phyloP scores from a whole-genome alignment of 2,113 vertebrate species.

The Benitochromis conjunctus region DNA sequence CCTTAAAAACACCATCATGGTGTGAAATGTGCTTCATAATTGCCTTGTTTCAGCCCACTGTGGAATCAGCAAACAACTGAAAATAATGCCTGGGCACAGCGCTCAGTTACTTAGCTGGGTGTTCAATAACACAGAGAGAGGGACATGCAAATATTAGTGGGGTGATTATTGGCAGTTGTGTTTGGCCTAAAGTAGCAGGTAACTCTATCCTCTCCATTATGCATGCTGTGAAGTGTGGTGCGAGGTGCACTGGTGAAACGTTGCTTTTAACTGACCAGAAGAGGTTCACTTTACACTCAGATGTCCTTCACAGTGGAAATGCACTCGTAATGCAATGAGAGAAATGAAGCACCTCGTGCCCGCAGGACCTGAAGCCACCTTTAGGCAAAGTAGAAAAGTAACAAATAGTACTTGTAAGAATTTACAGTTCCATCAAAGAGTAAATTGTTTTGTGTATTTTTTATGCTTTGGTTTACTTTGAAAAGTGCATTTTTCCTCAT shows the following conservation, averaged over 20 bases:
- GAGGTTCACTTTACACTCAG: constrained; percentile 66
- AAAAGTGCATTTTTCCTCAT: neutral
- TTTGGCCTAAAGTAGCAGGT: constrained; percentile 71
- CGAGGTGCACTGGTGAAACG: constrained; percentile 51
- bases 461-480: neutral
- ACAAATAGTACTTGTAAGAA: neutral
- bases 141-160: constrained; percentile 77
- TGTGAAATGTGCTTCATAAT: constrained; percentile 70
- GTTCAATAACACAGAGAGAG: constrained; percentile 69
- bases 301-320: constrained; percentile 61
- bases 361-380: constrained; percentile 27
- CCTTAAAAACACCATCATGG: constrained; percentile 43
- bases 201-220: constrained; percentile 76
- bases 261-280: constrained; percentile 61
- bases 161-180: constrained; percentile 73
- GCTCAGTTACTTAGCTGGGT: constrained; percentile 69
- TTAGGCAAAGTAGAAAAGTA: neutral
- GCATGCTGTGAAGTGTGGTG: constrained; percentile 57
- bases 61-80: constrained; percentile 70
- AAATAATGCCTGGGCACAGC: constrained; percentile 55
- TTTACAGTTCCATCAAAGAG: neutral
- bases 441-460: neutral
- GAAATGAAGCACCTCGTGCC: constrained; percentile 54
- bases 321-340: constrained; percentile 53
- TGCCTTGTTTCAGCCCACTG: constrained; percentile 51